These are phyloP conservation scores for Montipora capitata DNA, from an alignment of 92 coral and sea anemone genomes.

Conservation along the genomic window DNA sequence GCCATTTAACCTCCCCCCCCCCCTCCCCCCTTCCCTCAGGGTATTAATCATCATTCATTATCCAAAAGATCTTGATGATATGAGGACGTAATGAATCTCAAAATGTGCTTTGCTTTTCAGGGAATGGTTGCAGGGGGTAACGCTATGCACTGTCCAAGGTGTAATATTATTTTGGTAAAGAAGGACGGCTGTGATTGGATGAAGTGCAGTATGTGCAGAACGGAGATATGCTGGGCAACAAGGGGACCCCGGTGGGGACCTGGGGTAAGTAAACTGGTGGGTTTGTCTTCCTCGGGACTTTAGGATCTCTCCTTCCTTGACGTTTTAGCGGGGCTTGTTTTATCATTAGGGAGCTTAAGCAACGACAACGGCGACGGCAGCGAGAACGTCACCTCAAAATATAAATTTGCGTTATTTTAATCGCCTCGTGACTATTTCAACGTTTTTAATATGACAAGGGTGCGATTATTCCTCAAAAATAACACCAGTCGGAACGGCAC, in stretches of 20 bases:
- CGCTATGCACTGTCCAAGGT: slow-evolving; percentile 95
- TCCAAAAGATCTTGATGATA: no score
- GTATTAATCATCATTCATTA: neutral
- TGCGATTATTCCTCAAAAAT: no score
- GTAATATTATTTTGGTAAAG: slow-evolving; percentile 90
- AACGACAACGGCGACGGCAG: no score
- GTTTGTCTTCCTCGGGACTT: neutral
- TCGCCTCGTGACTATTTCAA: no score
- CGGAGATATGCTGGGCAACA: slow-evolving; percentile 99
- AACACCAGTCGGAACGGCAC: no score
- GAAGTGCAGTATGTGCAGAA: slow-evolving; percentile 96
- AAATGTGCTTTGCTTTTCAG: slow-evolving; percentile 56
- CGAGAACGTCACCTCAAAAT: no score
- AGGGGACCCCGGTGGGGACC: slow-evolving; percentile 99
- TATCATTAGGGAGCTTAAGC: no score
- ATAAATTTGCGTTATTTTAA: no score
- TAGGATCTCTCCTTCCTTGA: neutral
- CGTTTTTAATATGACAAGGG: no score
- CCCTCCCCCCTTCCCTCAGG: neutral
- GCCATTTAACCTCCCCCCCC: neutral
- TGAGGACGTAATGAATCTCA: no score
- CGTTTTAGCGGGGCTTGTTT: no score
- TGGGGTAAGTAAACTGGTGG: slow-evolving; percentile 71
- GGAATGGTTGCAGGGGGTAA: slow-evolving; percentile 92
- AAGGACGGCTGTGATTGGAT: slow-evolving; percentile 99